Evolutionary conservation across 1,140 invertebrate species (phyloP).

Genomic region (Pseudomyrmex flavicornis): DNA sequence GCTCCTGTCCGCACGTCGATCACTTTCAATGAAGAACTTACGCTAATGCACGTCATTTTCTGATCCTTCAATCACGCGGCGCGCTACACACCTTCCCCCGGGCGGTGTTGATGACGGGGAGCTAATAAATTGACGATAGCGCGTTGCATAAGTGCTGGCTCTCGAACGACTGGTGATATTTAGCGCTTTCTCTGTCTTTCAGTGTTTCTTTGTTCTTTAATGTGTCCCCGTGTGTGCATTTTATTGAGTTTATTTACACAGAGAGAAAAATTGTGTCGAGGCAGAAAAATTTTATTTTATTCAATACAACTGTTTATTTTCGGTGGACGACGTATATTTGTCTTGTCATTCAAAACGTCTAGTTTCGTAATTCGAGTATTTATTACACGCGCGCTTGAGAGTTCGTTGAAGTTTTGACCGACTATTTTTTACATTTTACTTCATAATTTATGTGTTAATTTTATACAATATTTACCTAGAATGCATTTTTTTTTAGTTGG

Average conservation of each 20-base stretch:
- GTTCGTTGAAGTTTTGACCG: too few relatives aligned
- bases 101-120: neutral
- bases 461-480: too few relatives aligned
- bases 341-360: too few relatives aligned
- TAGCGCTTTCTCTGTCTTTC: too few relatives aligned
- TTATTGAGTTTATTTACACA: neutral
- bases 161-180: neutral
- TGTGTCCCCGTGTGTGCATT: neutral
- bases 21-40: constrained; percentile 41
- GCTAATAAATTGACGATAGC: neutral
- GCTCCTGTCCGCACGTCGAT: constrained; percentile 28
- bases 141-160: neutral
- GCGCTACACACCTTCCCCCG: too few relatives aligned
- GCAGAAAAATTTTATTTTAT: neutral
- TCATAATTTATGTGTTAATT: too few relatives aligned
- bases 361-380: too few relatives aligned
- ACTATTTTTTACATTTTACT: too few relatives aligned
- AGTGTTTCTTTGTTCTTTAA: neutral
- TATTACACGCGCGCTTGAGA: too few relatives aligned
- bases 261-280: too few relatives aligned
- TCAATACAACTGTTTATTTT: neutral
- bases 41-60: constrained; percentile 23
- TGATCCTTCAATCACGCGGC: neutral
- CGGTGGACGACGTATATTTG: too few relatives aligned
- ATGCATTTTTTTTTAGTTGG: too few relatives aligned